Conservation (phyloP, 1,140 invertebrate genomes). For the Zaprionus nigranus region DNA sequence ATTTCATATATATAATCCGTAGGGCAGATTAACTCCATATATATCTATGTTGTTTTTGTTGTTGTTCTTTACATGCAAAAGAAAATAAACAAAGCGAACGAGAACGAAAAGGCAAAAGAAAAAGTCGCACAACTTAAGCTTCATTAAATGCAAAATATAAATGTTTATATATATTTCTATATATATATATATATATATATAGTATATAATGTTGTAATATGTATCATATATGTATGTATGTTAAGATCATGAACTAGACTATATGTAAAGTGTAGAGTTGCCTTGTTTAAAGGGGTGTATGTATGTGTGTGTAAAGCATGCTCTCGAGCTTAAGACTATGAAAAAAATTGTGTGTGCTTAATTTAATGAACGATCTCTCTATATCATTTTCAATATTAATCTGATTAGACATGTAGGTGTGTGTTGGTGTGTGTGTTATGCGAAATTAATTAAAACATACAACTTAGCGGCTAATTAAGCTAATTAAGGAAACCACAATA, state of each 20-base stretch:
- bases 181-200: conserved; percentile 29
- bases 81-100: conserved; percentile 15
- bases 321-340: conserved; percentile 54
- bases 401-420: conserved; percentile 35
- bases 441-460: conserved; percentile 44
- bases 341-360: conserved; percentile 36
- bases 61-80: conserved; percentile 32
- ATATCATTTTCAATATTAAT: conserved; percentile 6
- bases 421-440: conserved; percentile 42
- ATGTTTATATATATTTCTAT: conserved; percentile 18
- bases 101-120: conserved; percentile 6
- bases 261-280: conserved; percentile 28
- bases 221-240: conserved; percentile 24
- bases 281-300: conserved; percentile 26
- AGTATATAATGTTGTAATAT: conserved; percentile 20
- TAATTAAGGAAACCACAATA: conserved; percentile 78
- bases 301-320: conserved; percentile 40
- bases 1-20: conserved; percentile 20
- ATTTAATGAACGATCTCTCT: conserved; percentile 5
- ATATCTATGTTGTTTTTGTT: background rate
- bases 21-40: conserved; percentile 2
- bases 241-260: conserved; percentile 43
- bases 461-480: conserved; percentile 55
- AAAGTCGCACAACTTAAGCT: conserved; percentile 24
- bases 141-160: conserved; percentile 50